Conservation (phyloP, 2,797 vertebrate species). For the Centropyge bicolor region DNA sequence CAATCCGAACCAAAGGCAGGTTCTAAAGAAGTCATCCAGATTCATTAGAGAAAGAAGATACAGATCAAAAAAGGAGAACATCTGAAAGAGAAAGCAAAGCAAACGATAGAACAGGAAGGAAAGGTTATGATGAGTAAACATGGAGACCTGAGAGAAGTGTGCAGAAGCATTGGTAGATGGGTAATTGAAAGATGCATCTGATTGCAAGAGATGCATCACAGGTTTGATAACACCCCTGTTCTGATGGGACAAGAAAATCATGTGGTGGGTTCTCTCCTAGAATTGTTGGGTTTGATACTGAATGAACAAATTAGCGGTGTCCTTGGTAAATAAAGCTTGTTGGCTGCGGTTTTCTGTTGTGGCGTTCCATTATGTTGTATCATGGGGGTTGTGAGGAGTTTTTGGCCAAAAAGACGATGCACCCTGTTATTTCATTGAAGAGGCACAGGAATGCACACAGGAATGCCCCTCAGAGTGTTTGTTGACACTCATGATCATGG, state of each 20-base stretch:
- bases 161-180: not conserved
- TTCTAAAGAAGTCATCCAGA: not conserved
- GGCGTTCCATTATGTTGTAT: slow-evolving; percentile 54
- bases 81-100: slow-evolving; percentile 8
- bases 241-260: slow-evolving; percentile 46
- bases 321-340: slow-evolving; percentile 50
- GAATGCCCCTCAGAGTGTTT: slow-evolving; percentile 80
- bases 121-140: not conserved
- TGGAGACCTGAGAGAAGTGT: not conserved
- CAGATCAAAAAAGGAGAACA: not conserved
- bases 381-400: slow-evolving; percentile 40
- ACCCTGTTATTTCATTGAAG: slow-evolving; percentile 71
- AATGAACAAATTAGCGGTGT: slow-evolving; percentile 73
- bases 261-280: slow-evolving; percentile 34
- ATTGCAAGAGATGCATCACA: slow-evolving; percentile 14
- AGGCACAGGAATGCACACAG: slow-evolving; percentile 78
- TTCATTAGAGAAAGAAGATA: not conserved
- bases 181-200: slow-evolving; percentile 14
- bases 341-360: slow-evolving; percentile 50
- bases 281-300: slow-evolving; percentile 36
- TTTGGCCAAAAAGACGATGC: slow-evolving; percentile 65
- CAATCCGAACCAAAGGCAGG: not conserved
- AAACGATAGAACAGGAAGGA: not conserved
- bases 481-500: slow-evolving; percentile 77
- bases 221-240: slow-evolving; percentile 20